These are phyloP conservation scores for Meteorus sp. DNA, from an alignment of 1,140 invertebrate species.

Conservation along the genomic window DNA sequence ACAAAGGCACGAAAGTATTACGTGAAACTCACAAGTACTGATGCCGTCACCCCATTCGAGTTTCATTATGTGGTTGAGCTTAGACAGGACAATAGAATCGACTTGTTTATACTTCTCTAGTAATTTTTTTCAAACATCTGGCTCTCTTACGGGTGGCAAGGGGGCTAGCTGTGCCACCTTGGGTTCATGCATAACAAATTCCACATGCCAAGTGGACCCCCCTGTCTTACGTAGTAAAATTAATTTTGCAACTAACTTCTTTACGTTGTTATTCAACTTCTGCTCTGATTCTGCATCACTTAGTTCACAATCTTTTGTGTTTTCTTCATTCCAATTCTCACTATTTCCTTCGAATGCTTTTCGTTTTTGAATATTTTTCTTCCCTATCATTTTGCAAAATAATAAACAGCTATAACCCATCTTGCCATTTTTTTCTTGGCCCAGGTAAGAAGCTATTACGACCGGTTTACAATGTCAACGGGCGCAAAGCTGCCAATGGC, in stretches of 20 bases:
- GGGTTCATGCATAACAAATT: constrained; percentile 61
- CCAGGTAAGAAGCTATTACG: constrained; percentile 23
- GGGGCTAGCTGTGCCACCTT: constrained; percentile 54
- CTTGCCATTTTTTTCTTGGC: constrained; percentile 31
- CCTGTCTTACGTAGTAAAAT: constrained; percentile 37
- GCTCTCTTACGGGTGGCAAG: constrained; percentile 39
- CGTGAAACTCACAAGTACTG: too few species aligned
- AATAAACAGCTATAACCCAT: constrained; percentile 50
- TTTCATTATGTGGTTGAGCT: constrained; percentile 2
- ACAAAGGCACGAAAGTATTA: too few species aligned
- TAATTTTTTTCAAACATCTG: constrained; percentile 23
- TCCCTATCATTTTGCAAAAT: constrained; percentile 34
- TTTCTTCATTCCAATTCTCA: too few species aligned
- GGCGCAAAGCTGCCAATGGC: constrained; percentile 50
- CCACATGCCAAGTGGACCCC: constrained; percentile 60
- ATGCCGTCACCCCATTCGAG: too few species aligned
- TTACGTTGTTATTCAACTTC: constrained; percentile 25
- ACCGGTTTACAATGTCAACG: constrained; percentile 49
- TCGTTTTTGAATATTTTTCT: too few species aligned
- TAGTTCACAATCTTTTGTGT: too few species aligned
- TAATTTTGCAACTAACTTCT: too few species aligned
- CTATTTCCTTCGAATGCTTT: too few species aligned
- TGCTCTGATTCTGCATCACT: too few species aligned
- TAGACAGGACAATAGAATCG: not conserved
- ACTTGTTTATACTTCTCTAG: constrained; percentile 28